These are phyloP conservation scores for Amphibalanus amphitrite DNA, from an alignment of 1,140 invertebrate genomes.

Conservation along the genomic window DNA sequence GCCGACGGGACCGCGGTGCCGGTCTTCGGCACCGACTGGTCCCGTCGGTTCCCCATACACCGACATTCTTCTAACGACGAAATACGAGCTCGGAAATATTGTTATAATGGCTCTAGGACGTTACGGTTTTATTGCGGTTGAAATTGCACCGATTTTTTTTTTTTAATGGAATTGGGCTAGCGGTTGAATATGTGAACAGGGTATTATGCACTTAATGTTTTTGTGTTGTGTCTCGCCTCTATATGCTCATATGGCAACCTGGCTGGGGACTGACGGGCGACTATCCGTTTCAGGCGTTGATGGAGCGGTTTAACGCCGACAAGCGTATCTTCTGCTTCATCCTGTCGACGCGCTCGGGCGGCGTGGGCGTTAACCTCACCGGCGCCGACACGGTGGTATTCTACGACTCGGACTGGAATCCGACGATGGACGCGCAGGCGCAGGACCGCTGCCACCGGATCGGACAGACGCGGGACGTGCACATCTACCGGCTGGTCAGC, in stretches of 20 bases:
- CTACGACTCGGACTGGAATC: conserved; percentile 99
- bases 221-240: too few species aligned
- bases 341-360: conserved; percentile 90
- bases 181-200: too few species aligned
- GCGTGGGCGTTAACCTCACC: conserved; percentile 95
- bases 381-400: conserved; percentile 99
- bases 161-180: too few species aligned
- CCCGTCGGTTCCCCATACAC: neutral
- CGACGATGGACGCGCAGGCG: conserved; percentile 97
- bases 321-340: conserved; percentile 94
- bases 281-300: conserved; percentile 38
- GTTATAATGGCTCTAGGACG: too few species aligned
- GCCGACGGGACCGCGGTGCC: too few species aligned
- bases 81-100: too few species aligned
- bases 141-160: too few species aligned
- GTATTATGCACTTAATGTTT: too few species aligned
- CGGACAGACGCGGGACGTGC: conserved; percentile 96
- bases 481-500: conserved; percentile 92
- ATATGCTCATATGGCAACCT: too few species aligned
- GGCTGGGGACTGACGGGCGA: conserved; percentile 21
- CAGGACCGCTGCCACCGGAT: conserved; percentile 97
- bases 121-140: too few species aligned
- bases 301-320: conserved; percentile 96
- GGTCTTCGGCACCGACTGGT: neutral
- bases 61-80: too few species aligned